Evolutionary conservation across 2,888 invertebrate species (phyloP), one percentile per base, ranked within the genome.

Genomic region (Heliconius charithonia): DNA sequence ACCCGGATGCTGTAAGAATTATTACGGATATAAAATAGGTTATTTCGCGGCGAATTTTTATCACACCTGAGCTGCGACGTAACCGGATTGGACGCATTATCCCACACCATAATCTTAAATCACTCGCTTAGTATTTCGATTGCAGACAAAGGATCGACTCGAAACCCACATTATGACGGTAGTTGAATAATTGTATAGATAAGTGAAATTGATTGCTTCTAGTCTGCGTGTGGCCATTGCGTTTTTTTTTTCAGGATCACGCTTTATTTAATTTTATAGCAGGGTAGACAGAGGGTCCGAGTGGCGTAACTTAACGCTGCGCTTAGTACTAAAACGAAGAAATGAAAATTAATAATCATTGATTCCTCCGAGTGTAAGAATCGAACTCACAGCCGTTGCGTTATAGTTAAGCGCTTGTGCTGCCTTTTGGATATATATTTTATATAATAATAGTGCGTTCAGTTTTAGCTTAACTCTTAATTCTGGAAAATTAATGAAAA

Each of bases 51-150:
- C 25, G 63, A 89, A 92, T 91, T 91, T 87, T 76, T 88, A 87
- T 86, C 87, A 86, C 93, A 93, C 93, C 94, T 93, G 93, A 89
- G 90, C 89, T 87, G 84, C 88, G 88, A 87, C 86, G 88, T 87
- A 89, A 90, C 89, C 90, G 91, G 92, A 93, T 92, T 93, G 93
- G 91, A 89, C 87, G 91, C 92, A 92, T 94, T 94, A 94, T 93
- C 93, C 93, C 93, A 88, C 88, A 91, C 93, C 92, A 94, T 94
- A 93, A 94, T 93, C 94, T 93, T 94, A 94, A 94, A 94, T 94
- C 93, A 93, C 94, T 91, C 88, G 92, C 92, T 93, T 93, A 94
- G 93, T 93, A 91, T 93, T 93, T 94, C 93, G 93, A 93, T 94
- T 93, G 92, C 94, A 93, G 92, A 93, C 92, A 93, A 94, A 94